Evolutionary conservation across 2,113 vertebrate genomes (phyloP).

Genomic region (Chaetura pelagica): DNA sequence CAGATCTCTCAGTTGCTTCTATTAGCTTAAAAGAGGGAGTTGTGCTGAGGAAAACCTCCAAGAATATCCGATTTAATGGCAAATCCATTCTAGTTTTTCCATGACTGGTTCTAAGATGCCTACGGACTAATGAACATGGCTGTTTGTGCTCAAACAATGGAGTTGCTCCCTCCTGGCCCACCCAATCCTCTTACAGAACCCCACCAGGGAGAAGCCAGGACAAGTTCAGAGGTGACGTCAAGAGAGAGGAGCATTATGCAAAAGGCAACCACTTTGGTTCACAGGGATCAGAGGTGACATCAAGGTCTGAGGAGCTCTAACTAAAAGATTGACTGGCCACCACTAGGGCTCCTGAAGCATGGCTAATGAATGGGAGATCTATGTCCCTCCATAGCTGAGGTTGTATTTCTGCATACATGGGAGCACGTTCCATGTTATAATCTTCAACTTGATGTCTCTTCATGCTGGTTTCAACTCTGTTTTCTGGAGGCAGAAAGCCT

Average conservation of each 20-base stretch:
- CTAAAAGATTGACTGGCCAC: not conserved
- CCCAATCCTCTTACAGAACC: slow-evolving; percentile 54
- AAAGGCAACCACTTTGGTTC: not conserved
- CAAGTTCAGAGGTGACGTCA: not conserved
- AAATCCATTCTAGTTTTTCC: slow-evolving; percentile 34
- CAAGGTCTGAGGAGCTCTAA: not conserved
- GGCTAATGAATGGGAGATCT: not conserved
- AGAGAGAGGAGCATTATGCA: not conserved
- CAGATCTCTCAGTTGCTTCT: slow-evolving; percentile 33
- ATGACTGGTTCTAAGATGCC: not conserved
- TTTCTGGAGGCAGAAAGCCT: not conserved
- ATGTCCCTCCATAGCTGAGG: not conserved
- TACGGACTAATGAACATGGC: not conserved
- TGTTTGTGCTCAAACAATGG: slow-evolving; percentile 48
- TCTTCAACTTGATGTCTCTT: not conserved
- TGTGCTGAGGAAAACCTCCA: slow-evolving; percentile 34
- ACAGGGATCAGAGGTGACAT: not conserved
- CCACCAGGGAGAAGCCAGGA: not conserved
- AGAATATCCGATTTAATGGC: slow-evolving; percentile 63
- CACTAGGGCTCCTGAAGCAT: not conserved
- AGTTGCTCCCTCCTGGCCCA: slow-evolving; percentile 19
- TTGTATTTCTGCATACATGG: not conserved
- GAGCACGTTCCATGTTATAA: accelerated
- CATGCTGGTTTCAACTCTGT: not conserved
- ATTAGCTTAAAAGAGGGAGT: slow-evolving; percentile 20